A percentile compares a stretch with the other conserved stretches of the same genome.
These are phyloP conservation scores for Tragelaphus buxtoni DNA, from an alignment of 2,113 vertebrate species.

Conservation along the genomic window DNA sequence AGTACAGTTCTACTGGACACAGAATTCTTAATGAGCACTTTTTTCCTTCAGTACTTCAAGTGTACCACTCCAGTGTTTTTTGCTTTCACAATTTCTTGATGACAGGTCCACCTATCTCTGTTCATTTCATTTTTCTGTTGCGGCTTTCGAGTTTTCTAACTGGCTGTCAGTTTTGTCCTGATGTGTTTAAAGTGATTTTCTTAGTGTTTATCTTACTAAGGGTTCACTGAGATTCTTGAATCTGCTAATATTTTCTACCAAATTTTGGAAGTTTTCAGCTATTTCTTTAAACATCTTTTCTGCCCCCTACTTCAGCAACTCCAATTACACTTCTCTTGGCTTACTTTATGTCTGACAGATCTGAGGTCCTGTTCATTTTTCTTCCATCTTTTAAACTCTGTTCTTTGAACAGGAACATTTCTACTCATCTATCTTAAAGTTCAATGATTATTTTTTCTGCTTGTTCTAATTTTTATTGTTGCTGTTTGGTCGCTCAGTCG, in stretches of 20 bases:
- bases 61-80: background rate
- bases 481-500: background rate
- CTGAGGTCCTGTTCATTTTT: background rate
- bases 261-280: background rate
- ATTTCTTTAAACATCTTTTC: background rate
- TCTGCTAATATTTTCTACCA: background rate
- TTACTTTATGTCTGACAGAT: background rate
- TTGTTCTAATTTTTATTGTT: background rate
- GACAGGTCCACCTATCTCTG: background rate
- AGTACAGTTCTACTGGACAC: background rate
- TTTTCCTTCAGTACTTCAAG: background rate
- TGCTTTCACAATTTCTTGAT: background rate
- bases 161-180: background rate
- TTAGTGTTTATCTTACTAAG: background rate
- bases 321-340: background rate
- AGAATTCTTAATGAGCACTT: background rate
- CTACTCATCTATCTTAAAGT: background rate
- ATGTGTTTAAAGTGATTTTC: background rate
- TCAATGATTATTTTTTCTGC: background rate
- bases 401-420: background rate
- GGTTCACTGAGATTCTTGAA: background rate
- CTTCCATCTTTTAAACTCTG: background rate
- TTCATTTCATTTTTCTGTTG: background rate
- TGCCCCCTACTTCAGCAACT: background rate
- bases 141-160: background rate